Evolutionary conservation across 35 echinoderm and acorn worm species (phyloP).

Genomic region (Apostichopus californicus): DNA sequence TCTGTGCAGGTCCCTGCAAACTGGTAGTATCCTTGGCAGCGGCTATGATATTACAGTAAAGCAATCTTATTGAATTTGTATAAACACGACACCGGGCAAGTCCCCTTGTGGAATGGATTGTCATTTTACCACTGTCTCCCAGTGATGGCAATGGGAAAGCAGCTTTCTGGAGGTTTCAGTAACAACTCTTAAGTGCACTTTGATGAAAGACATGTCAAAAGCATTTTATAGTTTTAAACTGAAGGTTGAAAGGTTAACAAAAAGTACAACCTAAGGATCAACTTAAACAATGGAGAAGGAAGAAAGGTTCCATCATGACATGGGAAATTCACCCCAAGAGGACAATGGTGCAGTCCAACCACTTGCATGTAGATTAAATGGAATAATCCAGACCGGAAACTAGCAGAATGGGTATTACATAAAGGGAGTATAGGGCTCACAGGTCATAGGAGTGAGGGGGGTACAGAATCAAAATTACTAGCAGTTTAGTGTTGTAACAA

Average conservation of each 20-base stretch:
- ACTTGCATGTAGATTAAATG: too few species aligned
- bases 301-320: too few species aligned
- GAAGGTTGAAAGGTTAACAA: background rate
- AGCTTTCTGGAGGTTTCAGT: background rate
- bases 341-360: too few species aligned
- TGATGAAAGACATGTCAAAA: constrained; percentile 16
- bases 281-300: background rate
- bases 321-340: too few species aligned
- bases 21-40: background rate
- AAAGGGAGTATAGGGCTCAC: too few species aligned
- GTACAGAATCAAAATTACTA: too few species aligned
- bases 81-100: background rate
- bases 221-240: background rate
- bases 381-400: too few species aligned
- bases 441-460: too few species aligned
- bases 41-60: background rate
- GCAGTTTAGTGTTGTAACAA: too few species aligned
- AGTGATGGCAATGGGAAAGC: background rate
- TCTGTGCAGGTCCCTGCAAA: background rate
- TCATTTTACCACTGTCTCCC: background rate
- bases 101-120: background rate
- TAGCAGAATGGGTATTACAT: too few species aligned
- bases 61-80: background rate
- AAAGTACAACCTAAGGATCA: background rate
- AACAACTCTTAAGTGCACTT: constrained; percentile 24